phyloP scores from a whole-genome alignment of 2,888 invertebrate genomes.

The Spisula solida region DNA sequence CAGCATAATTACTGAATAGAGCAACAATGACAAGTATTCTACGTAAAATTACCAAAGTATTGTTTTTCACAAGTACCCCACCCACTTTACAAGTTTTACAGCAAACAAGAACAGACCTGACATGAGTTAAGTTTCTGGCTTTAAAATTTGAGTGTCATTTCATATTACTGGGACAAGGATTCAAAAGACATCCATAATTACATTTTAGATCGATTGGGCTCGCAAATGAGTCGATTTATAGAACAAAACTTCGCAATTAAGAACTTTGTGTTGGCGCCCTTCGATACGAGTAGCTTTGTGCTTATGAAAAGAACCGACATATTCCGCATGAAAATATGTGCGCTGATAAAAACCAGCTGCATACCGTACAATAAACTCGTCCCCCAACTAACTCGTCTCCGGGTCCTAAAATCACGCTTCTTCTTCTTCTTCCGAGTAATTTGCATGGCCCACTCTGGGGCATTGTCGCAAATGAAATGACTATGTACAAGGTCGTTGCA shows the following conservation, averaged over 20 bases:
- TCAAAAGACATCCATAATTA: background rate
- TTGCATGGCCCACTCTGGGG: too few relatives aligned
- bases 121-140: background rate
- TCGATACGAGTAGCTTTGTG: slow-evolving; percentile 40
- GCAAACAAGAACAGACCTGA: slow-evolving; percentile 63
- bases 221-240: background rate
- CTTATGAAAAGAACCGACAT: slow-evolving; percentile 40
- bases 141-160: background rate
- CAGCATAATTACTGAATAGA: too few relatives aligned
- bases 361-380: background rate
- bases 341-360: background rate
- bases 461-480: too few relatives aligned
- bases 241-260: background rate
- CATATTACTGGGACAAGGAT: background rate
- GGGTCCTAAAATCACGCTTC: too few relatives aligned
- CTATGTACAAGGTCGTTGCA: too few relatives aligned
- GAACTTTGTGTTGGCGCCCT: slow-evolving; percentile 54
- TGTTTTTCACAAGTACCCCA: slow-evolving; percentile 20
- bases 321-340: slow-evolving; percentile 34
- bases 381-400: background rate
- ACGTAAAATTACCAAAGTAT: background rate
- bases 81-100: slow-evolving; percentile 29
- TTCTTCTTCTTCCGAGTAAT: too few relatives aligned
- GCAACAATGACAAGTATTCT: too few relatives aligned
- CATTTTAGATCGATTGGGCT: background rate